Conservation (phyloP, 2,888 invertebrate species). For the Agonum fuliginosum region DNA sequence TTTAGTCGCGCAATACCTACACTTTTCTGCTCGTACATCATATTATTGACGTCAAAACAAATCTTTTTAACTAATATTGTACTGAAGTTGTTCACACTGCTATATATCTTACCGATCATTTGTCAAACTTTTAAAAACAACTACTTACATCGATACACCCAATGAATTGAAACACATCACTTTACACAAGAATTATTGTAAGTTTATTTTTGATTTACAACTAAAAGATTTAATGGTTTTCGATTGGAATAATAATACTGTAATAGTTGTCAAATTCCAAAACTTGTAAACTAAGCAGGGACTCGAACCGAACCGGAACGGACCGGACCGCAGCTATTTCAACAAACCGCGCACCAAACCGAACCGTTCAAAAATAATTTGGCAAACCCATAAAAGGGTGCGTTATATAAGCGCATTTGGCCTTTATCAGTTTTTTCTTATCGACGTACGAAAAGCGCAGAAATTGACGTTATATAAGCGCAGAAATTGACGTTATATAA, state of each 20-base stretch:
- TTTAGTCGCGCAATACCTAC: conserved; percentile 18
- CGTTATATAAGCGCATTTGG: no score
- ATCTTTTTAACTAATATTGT: conserved; percentile 57
- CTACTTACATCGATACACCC: conserved; percentile 8
- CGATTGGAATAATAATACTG: conserved; percentile 17
- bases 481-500: no score
- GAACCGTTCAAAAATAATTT: no score
- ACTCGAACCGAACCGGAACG: no score
- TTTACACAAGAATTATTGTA: not conserved
- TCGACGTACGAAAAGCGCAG: no score
- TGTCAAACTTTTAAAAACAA: conserved; percentile 36
- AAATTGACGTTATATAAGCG: no score
- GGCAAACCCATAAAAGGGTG: no score
- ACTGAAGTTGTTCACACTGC: conserved; percentile 37
- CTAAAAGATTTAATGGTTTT: not conserved
- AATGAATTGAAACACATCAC: not conserved
- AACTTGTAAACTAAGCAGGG: not conserved
- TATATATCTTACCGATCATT: conserved; percentile 47
- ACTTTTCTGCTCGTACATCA: conserved; percentile 49
- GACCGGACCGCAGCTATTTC: no score
- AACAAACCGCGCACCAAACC: no score
- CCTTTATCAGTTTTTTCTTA: no score
- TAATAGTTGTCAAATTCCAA: not conserved
- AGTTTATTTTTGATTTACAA: conserved; percentile 5
- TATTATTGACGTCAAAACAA: conserved; percentile 56